phyloP scores from a whole-genome alignment of 2,113 vertebrate genomes.

The Trichomycterus rosablanca region DNA sequence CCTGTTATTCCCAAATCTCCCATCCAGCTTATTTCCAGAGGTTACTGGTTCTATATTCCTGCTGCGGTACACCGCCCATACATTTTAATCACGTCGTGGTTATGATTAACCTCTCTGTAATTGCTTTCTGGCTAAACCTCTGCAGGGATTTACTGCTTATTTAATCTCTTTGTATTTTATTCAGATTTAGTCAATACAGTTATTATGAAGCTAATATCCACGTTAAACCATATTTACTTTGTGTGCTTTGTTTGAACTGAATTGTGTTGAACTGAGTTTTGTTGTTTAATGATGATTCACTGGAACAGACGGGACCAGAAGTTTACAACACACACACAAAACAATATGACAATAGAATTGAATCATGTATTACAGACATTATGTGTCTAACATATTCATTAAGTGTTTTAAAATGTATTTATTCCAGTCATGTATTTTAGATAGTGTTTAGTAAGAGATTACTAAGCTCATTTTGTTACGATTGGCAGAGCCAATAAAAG shows the following conservation, averaged over 20 bases:
- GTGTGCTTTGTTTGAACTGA: slow-evolving; percentile 1
- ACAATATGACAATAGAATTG: too few relatives aligned
- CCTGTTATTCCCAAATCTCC: slow-evolving; percentile 3
- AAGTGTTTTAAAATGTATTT: too few relatives aligned
- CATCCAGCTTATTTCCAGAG: slow-evolving; percentile 6
- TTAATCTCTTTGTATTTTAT: neutral
- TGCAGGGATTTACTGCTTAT: slow-evolving; percentile 1
- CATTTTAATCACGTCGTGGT: neutral
- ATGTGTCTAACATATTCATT: too few relatives aligned
- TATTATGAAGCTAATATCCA: too few relatives aligned
- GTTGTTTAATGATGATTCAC: slow-evolving; percentile 6
- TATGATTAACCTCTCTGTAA: neutral
- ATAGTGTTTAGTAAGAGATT: too few relatives aligned
- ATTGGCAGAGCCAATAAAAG: too few relatives aligned
- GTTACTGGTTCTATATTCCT: neutral
- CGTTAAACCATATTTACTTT: slow-evolving; percentile 3
- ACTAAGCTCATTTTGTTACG: too few relatives aligned
- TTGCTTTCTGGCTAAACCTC: too few relatives aligned
- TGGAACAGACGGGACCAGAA: neutral
- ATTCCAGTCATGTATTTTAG: too few relatives aligned
- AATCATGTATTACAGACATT: too few relatives aligned
- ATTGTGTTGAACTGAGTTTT: slow-evolving; percentile 1
- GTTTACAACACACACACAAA: too few relatives aligned
- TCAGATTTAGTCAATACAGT: slow-evolving; percentile 19
- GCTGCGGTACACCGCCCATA: too few relatives aligned